Base-by-base conservation (phyloP, 2,797 vertebrate species). In the Trachurus trachurus region DNA sequence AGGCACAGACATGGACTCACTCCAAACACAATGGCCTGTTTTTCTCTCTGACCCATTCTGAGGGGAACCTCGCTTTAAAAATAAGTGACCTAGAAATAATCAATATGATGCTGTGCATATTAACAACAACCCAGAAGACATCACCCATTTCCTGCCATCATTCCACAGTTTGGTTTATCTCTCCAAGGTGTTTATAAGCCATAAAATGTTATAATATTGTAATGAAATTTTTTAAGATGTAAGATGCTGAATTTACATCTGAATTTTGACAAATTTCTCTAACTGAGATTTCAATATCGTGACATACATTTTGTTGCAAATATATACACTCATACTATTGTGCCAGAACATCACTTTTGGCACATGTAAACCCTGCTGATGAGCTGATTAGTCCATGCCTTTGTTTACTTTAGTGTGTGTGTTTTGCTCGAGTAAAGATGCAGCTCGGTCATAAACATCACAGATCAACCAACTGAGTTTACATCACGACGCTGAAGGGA, bases 41-140 rank as follows among this genome's bases (percentile, higher is more conserved):
- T 91, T 91, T 78, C 78, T 85, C 81, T 63, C 53, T 49, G 42
- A 74, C 56, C 56, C 60, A 5, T 84, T 88, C 85, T 71, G 61
- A 80, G 6, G 79, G 72, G 88, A 91, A 80, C 74, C 12, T 13
- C 68, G 47, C 73, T 87, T 91, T 80, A 90, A 91, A 93, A 92
- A 92, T 92, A 92, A 86, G 87, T 74, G 85, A 53, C 88, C 87
- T 81, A 79, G 83, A 93, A 93, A 89, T 87, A 85, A 92, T 92
- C 92, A 88, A 90, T 92, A 88, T 11, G 29, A 83, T 70, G 80
- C 78, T 50, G 34, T 29, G 58, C 13, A 6, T 87, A 81, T 82
- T 49, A 71, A 82, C 62, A 88, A 81, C 88, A 87, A 74, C 80
- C 78, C 61, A 76, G 69, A 87, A 84, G 56, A 78, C 73, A 54